Evolutionary conservation across 2,888 invertebrate genomes (phyloP), one percentile per base, ranked within the genome.

Genomic region (Euplexia lucipara): DNA sequence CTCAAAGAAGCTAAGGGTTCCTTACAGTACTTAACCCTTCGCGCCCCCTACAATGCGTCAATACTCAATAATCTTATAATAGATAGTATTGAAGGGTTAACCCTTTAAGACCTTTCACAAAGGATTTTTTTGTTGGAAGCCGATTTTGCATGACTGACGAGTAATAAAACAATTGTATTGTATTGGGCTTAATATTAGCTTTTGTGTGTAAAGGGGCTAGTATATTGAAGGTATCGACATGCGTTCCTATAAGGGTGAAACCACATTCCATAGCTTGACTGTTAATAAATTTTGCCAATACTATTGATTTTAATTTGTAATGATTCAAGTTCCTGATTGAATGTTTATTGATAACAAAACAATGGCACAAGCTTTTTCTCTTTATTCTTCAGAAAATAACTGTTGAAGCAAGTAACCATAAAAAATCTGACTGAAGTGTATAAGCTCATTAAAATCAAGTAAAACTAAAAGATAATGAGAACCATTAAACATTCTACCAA

Each of bases 1-100:
- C 56, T 66, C 59, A 51, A 63, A 67, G 48, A 76, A 77, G 80
- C 76, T 81, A 81, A 89, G 85, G 83, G 79, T 69, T 65, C 52
- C 22, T 53, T 48, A 48, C 39, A 84, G 83, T 88, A 89, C 91
- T 92, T 91, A 92, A 87, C 88, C 89, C 90, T 91, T 93, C 91
- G 91, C 94, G 92, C 95, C 91, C 89, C 62, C 86, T 53, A 94
- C 92, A 95, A 95, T 90, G 83, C 88, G 87, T 92, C 94, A 93
- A 94, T 95, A 92, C 88, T 84, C 94, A 93, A 95, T 95, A 95
- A 95, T 94, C 95, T 89, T 87, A 92, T 95, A 95, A 94, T 92
- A 90, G 88, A 81, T 80, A 79, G 76, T 77, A 79, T 79, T 78
- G 73, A 86, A 86, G 86, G 88, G 85, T 83, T 81, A 76, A 83